These are phyloP conservation scores for Leptopilina clavipes DNA, from an alignment of 1,140 invertebrate genomes.

Conservation along the genomic window DNA sequence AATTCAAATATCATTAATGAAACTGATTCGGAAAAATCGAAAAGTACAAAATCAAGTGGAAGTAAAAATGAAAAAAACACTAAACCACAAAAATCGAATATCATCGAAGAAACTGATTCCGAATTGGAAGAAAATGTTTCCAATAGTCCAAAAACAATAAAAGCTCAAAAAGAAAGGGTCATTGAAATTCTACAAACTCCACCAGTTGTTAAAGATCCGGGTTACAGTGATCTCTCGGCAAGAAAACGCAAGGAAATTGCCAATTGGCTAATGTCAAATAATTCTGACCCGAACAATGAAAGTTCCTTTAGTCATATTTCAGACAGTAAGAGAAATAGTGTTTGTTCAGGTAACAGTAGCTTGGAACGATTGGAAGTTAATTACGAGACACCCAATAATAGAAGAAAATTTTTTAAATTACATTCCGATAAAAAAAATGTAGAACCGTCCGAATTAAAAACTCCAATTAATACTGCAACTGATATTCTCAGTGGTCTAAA, in stretches of 20 bases:
- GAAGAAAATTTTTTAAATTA: slow-evolving; percentile 57
- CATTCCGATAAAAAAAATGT: slow-evolving; percentile 35
- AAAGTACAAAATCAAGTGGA: slow-evolving; percentile 1
- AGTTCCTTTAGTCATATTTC: slow-evolving; percentile 59
- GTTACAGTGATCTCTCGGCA: slow-evolving; percentile 53
- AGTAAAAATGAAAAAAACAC: background rate
- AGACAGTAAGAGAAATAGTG: slow-evolving; percentile 54
- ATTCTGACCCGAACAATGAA: slow-evolving; percentile 55
- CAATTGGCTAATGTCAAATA: slow-evolving; percentile 66
- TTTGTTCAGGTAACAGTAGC: slow-evolving; percentile 69
- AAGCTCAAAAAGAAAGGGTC: background rate
- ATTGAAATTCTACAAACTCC: background rate
- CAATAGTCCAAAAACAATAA: background rate
- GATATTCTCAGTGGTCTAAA: background rate
- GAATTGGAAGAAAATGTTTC: background rate
- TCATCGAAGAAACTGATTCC: slow-evolving; percentile 32
- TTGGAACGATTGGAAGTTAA: slow-evolving; percentile 69
- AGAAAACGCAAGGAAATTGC: slow-evolving; percentile 65
- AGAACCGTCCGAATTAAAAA: slow-evolving; percentile 11
- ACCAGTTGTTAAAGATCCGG: background rate
- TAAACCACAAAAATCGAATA: background rate
- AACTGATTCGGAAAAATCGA: slow-evolving; percentile 11
- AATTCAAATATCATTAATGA: slow-evolving; percentile 36
- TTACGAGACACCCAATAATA: slow-evolving; percentile 73
- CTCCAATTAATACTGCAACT: background rate